These are phyloP conservation scores for Thecophora atra DNA, from an alignment of 2,888 invertebrate species.

Conservation along the genomic window DNA sequence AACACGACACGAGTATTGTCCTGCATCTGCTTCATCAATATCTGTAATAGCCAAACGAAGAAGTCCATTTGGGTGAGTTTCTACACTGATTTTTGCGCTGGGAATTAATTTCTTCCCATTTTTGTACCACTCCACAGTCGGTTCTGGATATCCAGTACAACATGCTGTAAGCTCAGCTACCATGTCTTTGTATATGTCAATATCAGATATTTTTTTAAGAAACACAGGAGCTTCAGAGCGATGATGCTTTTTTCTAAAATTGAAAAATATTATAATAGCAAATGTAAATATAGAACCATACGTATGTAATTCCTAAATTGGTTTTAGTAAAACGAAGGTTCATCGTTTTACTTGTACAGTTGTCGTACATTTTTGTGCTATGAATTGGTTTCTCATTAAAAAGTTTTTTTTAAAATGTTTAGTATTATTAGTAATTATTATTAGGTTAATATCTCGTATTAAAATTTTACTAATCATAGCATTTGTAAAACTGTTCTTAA, in stretches of 20 bases:
- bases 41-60: conserved; percentile 82
- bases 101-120: conserved; percentile 82
- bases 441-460: no score
- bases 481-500: no score
- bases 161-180: conserved; percentile 94
- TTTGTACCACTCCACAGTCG: conserved; percentile 87
- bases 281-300: background rate
- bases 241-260: conserved; percentile 74
- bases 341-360: no score
- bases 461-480: no score
- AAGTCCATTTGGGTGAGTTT: conserved; percentile 77
- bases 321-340: no score
- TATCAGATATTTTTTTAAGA: conserved; percentile 88
- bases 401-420: no score
- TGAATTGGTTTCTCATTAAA: no score
- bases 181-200: conserved; percentile 87
- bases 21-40: conserved; percentile 82
- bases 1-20: conserved; percentile 83
- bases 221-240: conserved; percentile 87
- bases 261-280: background rate
- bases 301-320: no score
- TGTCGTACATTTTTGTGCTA: no score
- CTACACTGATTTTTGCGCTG: conserved; percentile 83
- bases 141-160: conserved; percentile 86
- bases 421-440: no score